Base-by-base conservation (phyloP, 2,797 vertebrate genomes). In the Micromesistius poutassou region DNA sequence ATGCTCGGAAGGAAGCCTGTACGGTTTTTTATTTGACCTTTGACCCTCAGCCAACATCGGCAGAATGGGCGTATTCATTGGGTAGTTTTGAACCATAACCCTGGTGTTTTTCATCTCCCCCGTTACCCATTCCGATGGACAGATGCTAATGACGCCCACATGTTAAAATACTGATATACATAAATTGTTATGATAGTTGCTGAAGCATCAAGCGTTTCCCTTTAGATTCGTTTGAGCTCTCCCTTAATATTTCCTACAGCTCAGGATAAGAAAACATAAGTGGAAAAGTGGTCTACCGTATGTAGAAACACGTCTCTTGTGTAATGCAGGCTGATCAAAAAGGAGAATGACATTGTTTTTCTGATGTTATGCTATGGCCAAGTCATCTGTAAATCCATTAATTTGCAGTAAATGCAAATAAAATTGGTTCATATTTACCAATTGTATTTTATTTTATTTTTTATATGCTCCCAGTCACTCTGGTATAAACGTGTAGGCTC, bases 61-160 rank as follows among this genome's bases (percentile, higher is more conserved):
- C 62, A 91, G 78, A 88, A 88, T 75, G 74, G 31, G 10, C 25
- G 82, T 78, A 86, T 87, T 92, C 87, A 90, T 79, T 35, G 80
- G 73, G 74, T 55, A 81, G 46, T 73, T 77, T 77, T 33, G 30
- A 77, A 74, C 74, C 30, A n/a, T 73, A 38, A 46, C 76, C 75
- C 82, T 87, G 85, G 74, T 78, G 73, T 86, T 88, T 87, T 84
- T 87, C 81, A 40, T 80, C 33, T n/a, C 46, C 76, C 74, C 72
- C 76, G n/a, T 76, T 81, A 76, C 76, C 75, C 55, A 14, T 12
- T 14, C 70, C 33, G 30, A 30, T 71, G 19, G 25, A 66, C 62
- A 66, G 62, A 66, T 28, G 62, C n/a, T 28, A 66, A 10, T 66
- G 9, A 66, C 12, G n/a, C 55, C 55, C 55, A 62, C 55, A 62